Base-by-base conservation (phyloP, 2,888 invertebrate species). In the Idaea aversata region DNA sequence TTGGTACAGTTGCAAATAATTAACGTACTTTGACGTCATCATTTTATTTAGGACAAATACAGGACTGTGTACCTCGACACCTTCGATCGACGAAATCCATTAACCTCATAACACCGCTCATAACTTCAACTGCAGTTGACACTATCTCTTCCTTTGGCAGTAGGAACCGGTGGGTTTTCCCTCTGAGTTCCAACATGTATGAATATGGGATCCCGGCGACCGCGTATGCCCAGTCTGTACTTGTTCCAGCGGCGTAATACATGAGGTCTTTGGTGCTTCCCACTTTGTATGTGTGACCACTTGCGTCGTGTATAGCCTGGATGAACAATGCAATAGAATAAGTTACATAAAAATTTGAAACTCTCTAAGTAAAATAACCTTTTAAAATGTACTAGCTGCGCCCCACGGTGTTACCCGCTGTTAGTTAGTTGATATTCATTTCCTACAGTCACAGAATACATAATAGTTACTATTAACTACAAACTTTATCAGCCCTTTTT, bases 211-310 rank as follows among this genome's bases (percentile, higher is more conserved):
- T 88, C 61, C 84, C 84, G 4, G 86, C 85, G 4, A 81, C 80
- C 0, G 79, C 91, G 69, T 92, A 92, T 62, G 88, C 88, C 92
- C 92, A 93, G 66, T 93, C 92, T 0, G 79, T 80, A 74, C 92
- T 91, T 61, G 84, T 91, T 0, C 92, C 92, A 0, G 87, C 70
- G 1, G 92, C 85, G 71, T 84, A 93, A 77, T 92, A 93, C 92
- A 93, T 92, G 5, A 93, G 81, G 68, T 93, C 92, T 59, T 89
- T 92, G 0, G 92, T 91, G 69, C 91, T 89, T 16, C 92, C 92
- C 0, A 92, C 92, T 79, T 87, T 90, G 81, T 91, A 92, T 0
- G 84, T 91, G 67, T 82, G 85, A 0, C 88, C 88, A 63, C 77
- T 87, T n/a, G 78, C 74, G 7, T 77, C 72, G 67, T 81, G 72